Percentiles rank a stretch among this genome's conserved stretches.
These are phyloP conservation scores for Monopterus albus DNA, from an alignment of 2,113 vertebrate genomes.

Conservation along the genomic window DNA sequence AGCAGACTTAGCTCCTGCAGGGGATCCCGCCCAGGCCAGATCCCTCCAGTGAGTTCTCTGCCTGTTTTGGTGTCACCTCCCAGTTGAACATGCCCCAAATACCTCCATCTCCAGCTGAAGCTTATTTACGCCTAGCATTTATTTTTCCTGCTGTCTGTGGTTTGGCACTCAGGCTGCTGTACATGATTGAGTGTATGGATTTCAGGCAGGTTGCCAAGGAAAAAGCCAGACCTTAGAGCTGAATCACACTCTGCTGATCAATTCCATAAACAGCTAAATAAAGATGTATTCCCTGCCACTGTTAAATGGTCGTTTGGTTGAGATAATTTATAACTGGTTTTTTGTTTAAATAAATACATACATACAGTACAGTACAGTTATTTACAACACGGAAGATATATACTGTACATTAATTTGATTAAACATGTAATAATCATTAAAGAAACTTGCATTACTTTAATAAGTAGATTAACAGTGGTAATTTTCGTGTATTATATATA, in stretches of 20 bases:
- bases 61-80: background rate
- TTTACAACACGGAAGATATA: too few species aligned
- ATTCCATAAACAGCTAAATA: background rate
- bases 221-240: background rate
- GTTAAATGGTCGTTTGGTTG: too few species aligned
- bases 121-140: background rate
- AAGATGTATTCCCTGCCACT: background rate
- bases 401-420: too few species aligned
- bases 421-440: too few species aligned
- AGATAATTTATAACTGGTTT: too few species aligned
- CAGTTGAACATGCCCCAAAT: background rate
- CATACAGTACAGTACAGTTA: too few species aligned
- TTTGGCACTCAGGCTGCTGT: background rate
- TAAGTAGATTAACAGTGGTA: background rate
- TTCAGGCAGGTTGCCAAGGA: background rate
- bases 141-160: background rate
- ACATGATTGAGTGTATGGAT: conserved; percentile 9
- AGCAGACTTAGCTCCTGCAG: background rate
- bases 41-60: background rate
- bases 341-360: too few species aligned
- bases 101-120: background rate
- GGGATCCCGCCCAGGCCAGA: background rate
- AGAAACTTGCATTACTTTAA: background rate
- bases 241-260: conserved; percentile 2
- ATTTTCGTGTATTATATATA: too few species aligned